Evolutionary conservation across 2,888 invertebrate genomes (phyloP).

Genomic region (Drosophila formosana): DNA sequence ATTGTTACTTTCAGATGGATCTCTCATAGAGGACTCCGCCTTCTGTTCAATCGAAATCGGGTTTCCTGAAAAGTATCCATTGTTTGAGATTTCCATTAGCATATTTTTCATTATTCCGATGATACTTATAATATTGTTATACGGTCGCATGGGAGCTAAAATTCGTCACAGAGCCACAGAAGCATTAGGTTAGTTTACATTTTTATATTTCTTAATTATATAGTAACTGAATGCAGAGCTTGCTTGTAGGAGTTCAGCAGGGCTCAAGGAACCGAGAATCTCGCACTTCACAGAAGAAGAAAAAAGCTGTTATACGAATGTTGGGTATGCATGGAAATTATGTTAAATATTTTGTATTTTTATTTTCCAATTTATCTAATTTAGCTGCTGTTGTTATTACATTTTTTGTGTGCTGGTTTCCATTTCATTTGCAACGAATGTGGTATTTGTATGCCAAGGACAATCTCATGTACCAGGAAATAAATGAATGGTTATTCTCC

Average conservation of each 20-base stretch:
- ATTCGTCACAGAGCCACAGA: slow-evolving; percentile 87
- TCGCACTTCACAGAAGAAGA: slow-evolving; percentile 89
- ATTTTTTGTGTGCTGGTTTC: slow-evolving; percentile 98
- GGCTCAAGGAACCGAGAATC: slow-evolving; percentile 90
- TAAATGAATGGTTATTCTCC: slow-evolving; percentile 92
- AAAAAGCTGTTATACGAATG: slow-evolving; percentile 92
- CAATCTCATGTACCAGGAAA: slow-evolving; percentile 87
- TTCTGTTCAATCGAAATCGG: slow-evolving; percentile 90
- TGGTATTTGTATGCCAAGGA: slow-evolving; percentile 91
- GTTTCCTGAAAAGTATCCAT: slow-evolving; percentile 88
- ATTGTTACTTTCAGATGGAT: slow-evolving; percentile 82
- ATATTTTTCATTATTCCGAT: slow-evolving; percentile 92
- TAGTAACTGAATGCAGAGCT: neutral
- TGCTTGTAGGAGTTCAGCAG: slow-evolving; percentile 84
- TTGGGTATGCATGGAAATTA: slow-evolving; percentile 87
- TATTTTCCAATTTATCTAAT: neutral
- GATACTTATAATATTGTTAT: slow-evolving; percentile 91
- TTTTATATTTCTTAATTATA: neutral
- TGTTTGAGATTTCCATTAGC: slow-evolving; percentile 92
- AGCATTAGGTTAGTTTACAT: slow-evolving; percentile 83
- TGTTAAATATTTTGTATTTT: neutral
- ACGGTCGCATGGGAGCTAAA: slow-evolving; percentile 91
- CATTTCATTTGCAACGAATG: slow-evolving; percentile 96
- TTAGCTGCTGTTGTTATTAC: slow-evolving; percentile 96
- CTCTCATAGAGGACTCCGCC: slow-evolving; percentile 89